Evolutionary conservation across 2,797 vertebrate species (phyloP).

Genomic region (Chelon auratus): DNA sequence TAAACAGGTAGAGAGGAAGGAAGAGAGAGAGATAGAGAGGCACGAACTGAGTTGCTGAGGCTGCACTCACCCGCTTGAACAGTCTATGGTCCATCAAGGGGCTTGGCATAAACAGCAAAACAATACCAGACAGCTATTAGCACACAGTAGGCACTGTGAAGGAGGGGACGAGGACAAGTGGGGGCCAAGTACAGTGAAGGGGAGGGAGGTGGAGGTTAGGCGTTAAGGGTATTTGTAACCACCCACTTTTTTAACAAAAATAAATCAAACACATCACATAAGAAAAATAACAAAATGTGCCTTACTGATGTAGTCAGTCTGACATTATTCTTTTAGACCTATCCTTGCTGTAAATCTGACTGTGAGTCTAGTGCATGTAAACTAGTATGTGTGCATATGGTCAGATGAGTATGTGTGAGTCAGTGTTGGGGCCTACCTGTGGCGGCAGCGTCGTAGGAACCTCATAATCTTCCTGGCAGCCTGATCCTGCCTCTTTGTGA

Average conservation of each 20-base stretch:
- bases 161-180: slow-evolving; percentile 69
- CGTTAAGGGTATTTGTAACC: slow-evolving; percentile 67
- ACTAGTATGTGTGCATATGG: slow-evolving; percentile 4
- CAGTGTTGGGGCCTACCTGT: slow-evolving; percentile 88
- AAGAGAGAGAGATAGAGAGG: slow-evolving; percentile 50
- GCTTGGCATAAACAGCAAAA: slow-evolving; percentile 99
- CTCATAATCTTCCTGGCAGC: slow-evolving; percentile 99
- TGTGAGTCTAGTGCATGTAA: slow-evolving; percentile 8
- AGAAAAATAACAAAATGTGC: slow-evolving; percentile 25
- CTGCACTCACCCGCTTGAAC: slow-evolving; percentile 99
- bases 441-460: slow-evolving; percentile 97
- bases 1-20: slow-evolving; percentile 67
- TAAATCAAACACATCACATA: slow-evolving; percentile 51
- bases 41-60: slow-evolving; percentile 94
- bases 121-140: slow-evolving; percentile 99
- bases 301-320: slow-evolving; percentile 49
- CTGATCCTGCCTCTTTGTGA: slow-evolving; percentile 99
- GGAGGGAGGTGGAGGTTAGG: slow-evolving; percentile 60
- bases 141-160: slow-evolving; percentile 88
- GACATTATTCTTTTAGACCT: slow-evolving; percentile 12
- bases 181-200: slow-evolving; percentile 72
- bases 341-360: slow-evolving; percentile 19
- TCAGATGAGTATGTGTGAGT: slow-evolving; percentile 24
- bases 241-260: slow-evolving; percentile 50
- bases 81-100: slow-evolving; percentile 99